Evolutionary conservation across 2,113 vertebrate genomes (phyloP).

Genomic region (Smithornis capensis): DNA sequence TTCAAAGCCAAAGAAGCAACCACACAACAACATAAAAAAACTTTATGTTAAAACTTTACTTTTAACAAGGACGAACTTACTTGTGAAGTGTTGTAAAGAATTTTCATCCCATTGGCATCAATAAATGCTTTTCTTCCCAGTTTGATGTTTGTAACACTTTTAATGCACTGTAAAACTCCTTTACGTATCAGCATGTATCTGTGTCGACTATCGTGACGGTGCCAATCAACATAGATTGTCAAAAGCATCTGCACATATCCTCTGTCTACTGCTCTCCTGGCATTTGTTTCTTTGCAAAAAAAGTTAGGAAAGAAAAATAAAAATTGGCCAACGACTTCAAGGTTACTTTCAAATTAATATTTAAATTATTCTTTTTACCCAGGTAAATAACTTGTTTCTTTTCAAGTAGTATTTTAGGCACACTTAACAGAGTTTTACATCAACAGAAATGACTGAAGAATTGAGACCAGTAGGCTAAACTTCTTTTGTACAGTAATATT

Average conservation of each 20-base stretch:
- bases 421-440: background rate
- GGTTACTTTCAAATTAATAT: background rate
- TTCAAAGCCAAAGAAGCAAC: background rate
- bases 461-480: background rate
- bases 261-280: slow-evolving; percentile 89
- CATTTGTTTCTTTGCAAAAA: slow-evolving; percentile 87
- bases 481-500: background rate
- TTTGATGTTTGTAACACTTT: slow-evolving; percentile 92
- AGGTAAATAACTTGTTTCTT: background rate
- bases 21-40: background rate
- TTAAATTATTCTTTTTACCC: background rate
- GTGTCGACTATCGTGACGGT: slow-evolving; percentile 91
- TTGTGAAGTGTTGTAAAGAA: slow-evolving; percentile 91
- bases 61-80: slow-evolving; percentile 73
- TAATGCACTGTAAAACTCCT: slow-evolving; percentile 91
- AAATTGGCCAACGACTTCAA: background rate
- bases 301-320: slow-evolving; percentile 50
- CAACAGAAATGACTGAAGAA: background rate
- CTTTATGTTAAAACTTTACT: no score
- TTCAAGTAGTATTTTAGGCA: background rate
- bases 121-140: slow-evolving; percentile 92
- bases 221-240: slow-evolving; percentile 92
- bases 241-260: slow-evolving; percentile 86
- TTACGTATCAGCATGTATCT: slow-evolving; percentile 92
- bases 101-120: slow-evolving; percentile 93